Conservation (phyloP, 2,888 invertebrate genomes). For the Pantelozetes paolii region DNA sequence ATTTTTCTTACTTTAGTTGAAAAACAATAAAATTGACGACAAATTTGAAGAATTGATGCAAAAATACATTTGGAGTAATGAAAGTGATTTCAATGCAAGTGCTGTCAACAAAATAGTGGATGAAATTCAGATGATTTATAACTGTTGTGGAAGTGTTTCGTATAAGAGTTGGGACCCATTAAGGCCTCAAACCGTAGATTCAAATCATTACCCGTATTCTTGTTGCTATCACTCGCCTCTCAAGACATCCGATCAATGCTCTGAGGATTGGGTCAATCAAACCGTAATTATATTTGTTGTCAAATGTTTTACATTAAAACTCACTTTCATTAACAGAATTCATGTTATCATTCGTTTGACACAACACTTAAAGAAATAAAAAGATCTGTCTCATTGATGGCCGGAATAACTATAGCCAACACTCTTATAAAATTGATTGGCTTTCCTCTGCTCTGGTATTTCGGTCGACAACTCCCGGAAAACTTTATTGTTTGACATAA, state of each 20-base stretch:
- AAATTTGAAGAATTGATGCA: not conserved
- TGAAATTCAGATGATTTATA: not conserved
- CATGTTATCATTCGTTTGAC: not conserved
- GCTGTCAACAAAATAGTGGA: not conserved
- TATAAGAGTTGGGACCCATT: slow-evolving; percentile 7
- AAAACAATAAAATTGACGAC: not conserved
- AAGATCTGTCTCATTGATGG: not conserved
- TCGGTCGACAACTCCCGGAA: slow-evolving; percentile 2
- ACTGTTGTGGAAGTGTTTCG: not conserved
- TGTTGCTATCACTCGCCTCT: not conserved
- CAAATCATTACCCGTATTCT: not conserved
- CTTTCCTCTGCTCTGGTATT: slow-evolving; percentile 15
- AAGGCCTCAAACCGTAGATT: not conserved
- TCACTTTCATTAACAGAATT: not conserved
- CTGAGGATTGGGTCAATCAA: not conserved
- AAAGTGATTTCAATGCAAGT: not conserved
- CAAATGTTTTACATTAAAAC: not conserved
- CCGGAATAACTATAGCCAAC: not conserved
- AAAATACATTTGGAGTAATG: not conserved
- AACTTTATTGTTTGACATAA: slow-evolving; percentile 10
- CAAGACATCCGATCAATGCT: not conserved
- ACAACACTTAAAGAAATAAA: not conserved
- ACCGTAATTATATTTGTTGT: not conserved
- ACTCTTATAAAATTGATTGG: not conserved
- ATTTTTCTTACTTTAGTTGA: not conserved